Percentiles rank a stretch among this genome's conserved stretches.
Conservation (phyloP, 2,113 vertebrate genomes). For the Microtus pennsylvanicus region DNA sequence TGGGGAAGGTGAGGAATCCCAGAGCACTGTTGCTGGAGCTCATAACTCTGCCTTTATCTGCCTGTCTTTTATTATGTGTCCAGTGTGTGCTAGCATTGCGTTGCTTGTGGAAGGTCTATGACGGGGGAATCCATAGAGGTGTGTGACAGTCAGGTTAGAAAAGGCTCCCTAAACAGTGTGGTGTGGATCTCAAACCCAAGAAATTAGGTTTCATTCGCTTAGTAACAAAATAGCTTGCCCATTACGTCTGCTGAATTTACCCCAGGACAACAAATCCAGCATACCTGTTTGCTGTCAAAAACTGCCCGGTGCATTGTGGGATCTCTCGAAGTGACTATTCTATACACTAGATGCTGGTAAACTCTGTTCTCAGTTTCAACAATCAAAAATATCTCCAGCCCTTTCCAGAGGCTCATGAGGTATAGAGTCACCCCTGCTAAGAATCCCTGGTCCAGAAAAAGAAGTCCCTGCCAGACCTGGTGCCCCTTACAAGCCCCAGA, state of each 20-base stretch:
- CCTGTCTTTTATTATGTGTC: background rate
- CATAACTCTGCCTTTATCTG: background rate
- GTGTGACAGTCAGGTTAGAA: background rate
- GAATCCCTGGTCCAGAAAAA: background rate
- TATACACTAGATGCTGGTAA: background rate
- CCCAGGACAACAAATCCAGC: background rate
- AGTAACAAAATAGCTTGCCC: background rate
- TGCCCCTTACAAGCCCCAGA: background rate
- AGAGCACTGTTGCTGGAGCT: background rate
- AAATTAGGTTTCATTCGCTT: background rate
- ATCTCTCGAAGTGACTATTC: background rate
- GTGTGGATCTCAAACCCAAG: background rate
- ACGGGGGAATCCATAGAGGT: background rate
- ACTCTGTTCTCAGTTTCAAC: background rate
- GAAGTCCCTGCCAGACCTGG: background rate
- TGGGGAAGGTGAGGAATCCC: background rate
- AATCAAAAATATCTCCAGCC: background rate
- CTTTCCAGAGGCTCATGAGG: background rate
- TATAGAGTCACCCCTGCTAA: background rate
- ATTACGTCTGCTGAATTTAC: background rate
- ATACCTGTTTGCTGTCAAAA: background rate
- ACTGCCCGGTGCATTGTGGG: background rate
- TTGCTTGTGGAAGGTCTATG: background rate
- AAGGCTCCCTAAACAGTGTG: background rate
- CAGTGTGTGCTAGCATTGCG: accelerated